These are phyloP conservation scores for Hypolimnas misippus DNA, from an alignment of 2,888 invertebrate species.

Conservation along the genomic window DNA sequence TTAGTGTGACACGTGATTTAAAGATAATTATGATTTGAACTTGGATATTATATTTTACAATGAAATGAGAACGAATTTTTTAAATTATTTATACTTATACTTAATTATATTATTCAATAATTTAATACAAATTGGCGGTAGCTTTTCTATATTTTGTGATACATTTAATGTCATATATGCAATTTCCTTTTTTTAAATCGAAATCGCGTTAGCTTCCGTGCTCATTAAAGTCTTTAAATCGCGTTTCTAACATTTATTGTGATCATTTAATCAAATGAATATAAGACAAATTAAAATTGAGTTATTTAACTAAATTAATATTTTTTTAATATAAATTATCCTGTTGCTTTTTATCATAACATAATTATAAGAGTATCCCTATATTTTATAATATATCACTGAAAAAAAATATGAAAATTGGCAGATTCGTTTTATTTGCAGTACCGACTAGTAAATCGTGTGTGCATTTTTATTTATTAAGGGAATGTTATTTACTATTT, in stretches of 20 bases:
- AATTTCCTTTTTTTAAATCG: not conserved
- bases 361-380: not conserved
- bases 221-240: slow-evolving; percentile 9
- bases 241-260: slow-evolving; percentile 30
- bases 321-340: slow-evolving; percentile 5
- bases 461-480: slow-evolving; percentile 67
- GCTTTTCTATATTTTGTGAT: not conserved
- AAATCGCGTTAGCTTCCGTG: slow-evolving; percentile 8
- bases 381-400: slow-evolving; percentile 4
- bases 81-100: not conserved
- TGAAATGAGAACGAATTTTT: not conserved
- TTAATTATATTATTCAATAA: no score
- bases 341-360: slow-evolving; percentile 25
- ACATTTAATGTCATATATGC: not conserved
- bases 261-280: slow-evolving; percentile 35
- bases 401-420: slow-evolving; percentile 15
- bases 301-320: slow-evolving; percentile 22
- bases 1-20: slow-evolving; percentile 25
- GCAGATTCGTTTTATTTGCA: slow-evolving; percentile 39
- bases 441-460: slow-evolving; percentile 59
- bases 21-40: slow-evolving; percentile 12
- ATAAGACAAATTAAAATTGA: slow-evolving; percentile 13
- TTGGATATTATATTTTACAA: slow-evolving; percentile 8
- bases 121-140: slow-evolving; percentile 1
- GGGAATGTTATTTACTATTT: slow-evolving; percentile 78